Conservation (phyloP, 2,888 invertebrate genomes). For the Congeria kusceri region DNA sequence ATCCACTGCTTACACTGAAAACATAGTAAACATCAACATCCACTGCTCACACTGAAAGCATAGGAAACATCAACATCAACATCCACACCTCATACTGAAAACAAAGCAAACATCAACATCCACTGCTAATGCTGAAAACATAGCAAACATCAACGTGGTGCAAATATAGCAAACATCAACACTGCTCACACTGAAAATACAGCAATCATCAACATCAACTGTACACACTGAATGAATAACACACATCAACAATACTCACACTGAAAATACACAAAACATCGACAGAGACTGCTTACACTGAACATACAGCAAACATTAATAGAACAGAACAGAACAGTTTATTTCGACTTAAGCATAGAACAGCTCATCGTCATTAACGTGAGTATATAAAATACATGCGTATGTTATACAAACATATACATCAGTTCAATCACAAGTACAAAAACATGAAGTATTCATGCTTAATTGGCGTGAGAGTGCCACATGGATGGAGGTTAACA, state of each 20-base stretch:
- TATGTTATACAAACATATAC: no score
- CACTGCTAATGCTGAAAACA: constrained; percentile 86
- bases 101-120: neutral
- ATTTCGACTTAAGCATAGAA: no score
- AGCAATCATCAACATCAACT: neutral
- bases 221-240: constrained; percentile 86
- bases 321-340: no score
- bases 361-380: no score
- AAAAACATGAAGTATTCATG: no score
- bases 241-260: neutral
- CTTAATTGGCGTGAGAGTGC: no score
- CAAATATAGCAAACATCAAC: neutral
- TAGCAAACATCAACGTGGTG: neutral
- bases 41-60: neutral
- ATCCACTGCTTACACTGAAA: constrained; percentile 86
- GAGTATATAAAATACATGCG: no score
- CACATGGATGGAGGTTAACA: no score
- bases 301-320: constrained; percentile 68
- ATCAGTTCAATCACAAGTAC: no score
- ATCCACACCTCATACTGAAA: neutral
- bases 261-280: neutral
- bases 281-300: constrained; percentile 86
- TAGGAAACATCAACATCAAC: neutral
- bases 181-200: neutral
- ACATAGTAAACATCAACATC: neutral